Evolutionary conservation across 1,140 invertebrate species (phyloP), one percentile per base, ranked within the genome.

Genomic region (Drosophila yakuba): DNA sequence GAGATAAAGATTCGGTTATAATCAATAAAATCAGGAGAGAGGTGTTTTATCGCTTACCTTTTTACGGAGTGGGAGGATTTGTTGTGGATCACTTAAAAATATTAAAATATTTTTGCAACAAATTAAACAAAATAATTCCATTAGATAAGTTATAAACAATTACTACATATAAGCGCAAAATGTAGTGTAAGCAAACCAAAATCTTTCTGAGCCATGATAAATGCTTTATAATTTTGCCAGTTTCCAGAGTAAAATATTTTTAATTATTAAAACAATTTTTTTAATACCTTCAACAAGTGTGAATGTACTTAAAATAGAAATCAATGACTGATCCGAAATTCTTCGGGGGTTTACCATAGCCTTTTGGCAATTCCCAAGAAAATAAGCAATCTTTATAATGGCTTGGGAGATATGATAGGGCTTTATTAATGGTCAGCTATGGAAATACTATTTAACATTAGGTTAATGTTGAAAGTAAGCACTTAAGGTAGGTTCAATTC

Each of bases 1-100:
- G 62, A 84, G 20, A 88, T 89, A 88, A 85, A 58, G 56, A 71
- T 54, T 48, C 39, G 32, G 44, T 62, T 35, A 66, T 88, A 73
- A 88, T 79, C 78, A 86, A 51, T 58, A 35, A 56, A 35, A 73
- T 43, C 54, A 25, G 14, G 15, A 14, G 15, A 45, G 17, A 63
- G 20, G 51, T 47, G 60, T 64, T 64, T 15, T 15, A 52, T 48
- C 51, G 66, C 59, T 50, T 45, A 38, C 25, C 15, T 23, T 45
- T 56, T 56, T 32, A 12, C 4, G 20, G 3, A 11, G 10, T 32
- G 5, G 10, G 1, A 6, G 7, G 11, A 17, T 25, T 14, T n/a
- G 3, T 11, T 41, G 14, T 3, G 12, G 17, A 38, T 47, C 20
- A 7, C 6, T 17, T 20, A 7, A 3, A 17, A 15, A 14, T 11